phyloP scores from a whole-genome alignment of 2,888 invertebrate species.

The Eupithecia centaureata region DNA sequence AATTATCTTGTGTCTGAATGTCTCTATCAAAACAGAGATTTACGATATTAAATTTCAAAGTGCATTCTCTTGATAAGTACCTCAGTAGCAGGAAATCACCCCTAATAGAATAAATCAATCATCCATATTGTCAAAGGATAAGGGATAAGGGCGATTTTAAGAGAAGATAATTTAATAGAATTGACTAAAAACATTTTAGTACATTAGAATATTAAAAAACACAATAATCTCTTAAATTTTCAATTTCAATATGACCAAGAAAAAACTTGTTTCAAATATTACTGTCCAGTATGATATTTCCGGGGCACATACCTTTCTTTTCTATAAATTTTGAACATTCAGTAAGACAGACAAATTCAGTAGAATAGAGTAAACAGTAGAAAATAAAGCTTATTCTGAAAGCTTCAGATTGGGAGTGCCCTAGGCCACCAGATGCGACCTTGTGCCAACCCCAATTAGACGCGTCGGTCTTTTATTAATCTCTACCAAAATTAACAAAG shows the following conservation, averaged over 20 bases:
- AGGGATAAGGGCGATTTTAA: neutral
- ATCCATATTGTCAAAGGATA: neutral
- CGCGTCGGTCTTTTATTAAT: conserved; percentile 70
- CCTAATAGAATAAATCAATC: neutral
- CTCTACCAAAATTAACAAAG: conserved; percentile 72
- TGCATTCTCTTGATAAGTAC: neutral
- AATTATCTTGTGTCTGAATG: neutral
- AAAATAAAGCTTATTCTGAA: neutral
- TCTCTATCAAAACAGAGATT: neutral
- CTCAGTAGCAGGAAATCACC: neutral
- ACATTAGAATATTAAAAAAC: no score
- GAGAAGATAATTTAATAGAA: no score
- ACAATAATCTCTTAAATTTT: no score
- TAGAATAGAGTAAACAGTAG: neutral
- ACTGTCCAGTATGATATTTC: neutral
- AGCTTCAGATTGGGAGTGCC: conserved; percentile 3
- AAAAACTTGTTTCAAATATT: no score
- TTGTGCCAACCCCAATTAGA: conserved; percentile 72
- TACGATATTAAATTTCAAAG: neutral
- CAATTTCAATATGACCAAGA: no score
- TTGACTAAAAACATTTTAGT: no score
- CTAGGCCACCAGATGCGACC: conserved; percentile 54
- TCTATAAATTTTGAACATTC: neutral
- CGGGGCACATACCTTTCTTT: neutral
- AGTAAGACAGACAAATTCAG: neutral